phyloP scores from a whole-genome alignment of 2,888 invertebrate genomes.

The Tigriopus californicus region DNA sequence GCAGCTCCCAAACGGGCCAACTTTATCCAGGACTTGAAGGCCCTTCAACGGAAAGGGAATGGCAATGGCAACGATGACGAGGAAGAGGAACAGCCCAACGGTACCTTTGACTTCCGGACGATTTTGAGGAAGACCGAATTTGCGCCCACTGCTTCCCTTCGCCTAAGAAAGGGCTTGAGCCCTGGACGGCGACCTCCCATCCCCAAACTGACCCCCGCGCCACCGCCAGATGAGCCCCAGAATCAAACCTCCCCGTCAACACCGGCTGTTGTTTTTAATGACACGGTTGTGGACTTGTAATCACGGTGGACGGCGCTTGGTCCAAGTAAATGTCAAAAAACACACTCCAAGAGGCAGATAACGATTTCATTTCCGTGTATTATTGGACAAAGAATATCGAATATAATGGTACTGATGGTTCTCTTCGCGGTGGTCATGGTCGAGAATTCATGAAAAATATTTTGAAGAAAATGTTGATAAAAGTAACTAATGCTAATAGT shows the following conservation, averaged over 20 bases:
- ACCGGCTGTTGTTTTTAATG: neutral
- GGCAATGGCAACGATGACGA: neutral
- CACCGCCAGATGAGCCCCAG: no score
- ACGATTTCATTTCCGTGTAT: no score
- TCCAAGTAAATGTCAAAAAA: no score
- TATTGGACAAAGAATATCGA: no score
- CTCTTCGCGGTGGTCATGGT: no score
- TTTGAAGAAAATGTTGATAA: no score
- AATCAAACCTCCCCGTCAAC: neutral
- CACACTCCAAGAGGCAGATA: no score
- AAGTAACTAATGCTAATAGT: no score
- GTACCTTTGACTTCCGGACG: constrained; percentile 47
- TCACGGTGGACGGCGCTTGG: neutral
- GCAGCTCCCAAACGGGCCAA: neutral
- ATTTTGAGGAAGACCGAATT: constrained; percentile 41
- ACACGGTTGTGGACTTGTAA: neutral
- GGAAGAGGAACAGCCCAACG: constrained; percentile 33
- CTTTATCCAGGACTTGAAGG: constrained; percentile 1
- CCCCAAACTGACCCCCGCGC: no score
- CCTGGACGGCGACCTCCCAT: no score
- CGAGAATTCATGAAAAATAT: no score
- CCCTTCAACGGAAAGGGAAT: neutral
- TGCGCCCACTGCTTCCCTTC: constrained; percentile 46
- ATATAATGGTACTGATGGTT: no score
- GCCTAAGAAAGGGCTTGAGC: constrained; percentile 23